phyloP scores from a whole-genome alignment of 2,888 invertebrate species.

The Allophyes oxyacanthae region DNA sequence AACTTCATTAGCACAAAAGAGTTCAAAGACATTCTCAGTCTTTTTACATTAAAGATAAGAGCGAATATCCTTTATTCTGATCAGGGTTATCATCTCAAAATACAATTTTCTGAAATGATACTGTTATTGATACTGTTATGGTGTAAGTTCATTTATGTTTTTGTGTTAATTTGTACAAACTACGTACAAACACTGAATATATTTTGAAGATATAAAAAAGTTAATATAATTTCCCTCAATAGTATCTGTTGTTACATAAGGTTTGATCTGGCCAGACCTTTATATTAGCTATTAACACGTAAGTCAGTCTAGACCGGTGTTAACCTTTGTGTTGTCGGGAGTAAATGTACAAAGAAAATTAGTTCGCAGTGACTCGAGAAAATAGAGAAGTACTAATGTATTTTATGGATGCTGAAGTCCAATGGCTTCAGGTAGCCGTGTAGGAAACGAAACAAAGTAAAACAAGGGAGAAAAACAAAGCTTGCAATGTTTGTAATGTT shows the following conservation, averaged over 20 bases:
- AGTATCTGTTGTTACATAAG: not conserved
- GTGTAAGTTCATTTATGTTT: slow-evolving; percentile 12
- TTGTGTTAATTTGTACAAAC: slow-evolving; percentile 1
- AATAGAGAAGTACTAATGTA: slow-evolving; percentile 12
- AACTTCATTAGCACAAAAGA: slow-evolving; percentile 10
- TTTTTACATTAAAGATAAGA: slow-evolving; percentile 14
- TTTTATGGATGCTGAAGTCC: slow-evolving; percentile 9
- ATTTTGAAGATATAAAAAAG: too few species aligned
- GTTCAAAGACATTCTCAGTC: slow-evolving; percentile 8
- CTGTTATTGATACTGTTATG: too few species aligned
- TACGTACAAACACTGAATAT: too few species aligned
- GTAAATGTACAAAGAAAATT: slow-evolving; percentile 30
- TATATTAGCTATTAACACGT: not conserved
- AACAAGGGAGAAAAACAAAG: too few species aligned
- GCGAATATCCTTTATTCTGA: slow-evolving; percentile 12
- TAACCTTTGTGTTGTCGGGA: slow-evolving; percentile 17
- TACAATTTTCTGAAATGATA: slow-evolving; percentile 12
- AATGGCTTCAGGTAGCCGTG: slow-evolving; percentile 1
- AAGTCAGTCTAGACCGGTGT: slow-evolving; percentile 8
- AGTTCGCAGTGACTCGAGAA: slow-evolving; percentile 26
- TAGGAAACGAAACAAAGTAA: not conserved
- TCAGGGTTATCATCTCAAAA: too few species aligned
- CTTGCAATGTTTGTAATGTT: too few species aligned
- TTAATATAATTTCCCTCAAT: not conserved
- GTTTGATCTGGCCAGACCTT: not conserved